These are phyloP conservation scores for Eristalinus aeneus DNA, from an alignment of 2,888 invertebrate species.

Conservation along the genomic window DNA sequence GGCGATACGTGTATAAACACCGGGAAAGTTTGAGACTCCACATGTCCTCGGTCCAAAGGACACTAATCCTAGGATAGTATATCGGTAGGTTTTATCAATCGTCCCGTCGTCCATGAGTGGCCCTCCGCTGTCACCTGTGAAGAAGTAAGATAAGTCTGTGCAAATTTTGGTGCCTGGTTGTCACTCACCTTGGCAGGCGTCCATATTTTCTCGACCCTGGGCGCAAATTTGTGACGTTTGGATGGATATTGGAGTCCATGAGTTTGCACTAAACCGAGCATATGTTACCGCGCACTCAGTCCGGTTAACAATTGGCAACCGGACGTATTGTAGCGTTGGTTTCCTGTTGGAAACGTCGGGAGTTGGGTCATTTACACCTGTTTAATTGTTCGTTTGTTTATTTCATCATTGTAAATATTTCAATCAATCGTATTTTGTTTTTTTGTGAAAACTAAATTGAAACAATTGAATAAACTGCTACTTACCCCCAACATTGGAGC, in stretches of 20 bases:
- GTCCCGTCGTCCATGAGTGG: constrained; percentile 78
- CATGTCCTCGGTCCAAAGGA: constrained; percentile 79
- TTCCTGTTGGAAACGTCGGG: constrained; percentile 20
- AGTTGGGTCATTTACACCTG: constrained; percentile 43
- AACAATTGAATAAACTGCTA: background rate
- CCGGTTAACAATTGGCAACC: constrained; percentile 80
- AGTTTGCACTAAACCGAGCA: constrained; percentile 79
- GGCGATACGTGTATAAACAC: constrained; percentile 80
- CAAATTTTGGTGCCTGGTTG: background rate
- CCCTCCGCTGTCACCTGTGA: constrained; percentile 79
- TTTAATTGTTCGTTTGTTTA: constrained; percentile 5
- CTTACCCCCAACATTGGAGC: constrained; percentile 84
- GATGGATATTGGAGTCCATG: constrained; percentile 79
- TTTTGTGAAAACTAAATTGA: constrained; percentile 3
- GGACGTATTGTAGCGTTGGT: constrained; percentile 79
- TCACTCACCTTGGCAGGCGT: constrained; percentile 78
- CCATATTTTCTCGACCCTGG: constrained; percentile 79
- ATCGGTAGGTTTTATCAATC: constrained; percentile 68
- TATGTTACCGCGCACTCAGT: constrained; percentile 79
- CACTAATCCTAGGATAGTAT: constrained; percentile 76
- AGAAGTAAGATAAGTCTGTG: background rate
- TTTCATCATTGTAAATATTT: background rate
- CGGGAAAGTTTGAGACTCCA: constrained; percentile 79
- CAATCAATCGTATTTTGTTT: background rate
- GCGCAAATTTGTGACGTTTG: constrained; percentile 79